These are phyloP conservation scores for Bombus fervidus DNA, from an alignment of 1,140 invertebrate genomes.

Conservation along the genomic window DNA sequence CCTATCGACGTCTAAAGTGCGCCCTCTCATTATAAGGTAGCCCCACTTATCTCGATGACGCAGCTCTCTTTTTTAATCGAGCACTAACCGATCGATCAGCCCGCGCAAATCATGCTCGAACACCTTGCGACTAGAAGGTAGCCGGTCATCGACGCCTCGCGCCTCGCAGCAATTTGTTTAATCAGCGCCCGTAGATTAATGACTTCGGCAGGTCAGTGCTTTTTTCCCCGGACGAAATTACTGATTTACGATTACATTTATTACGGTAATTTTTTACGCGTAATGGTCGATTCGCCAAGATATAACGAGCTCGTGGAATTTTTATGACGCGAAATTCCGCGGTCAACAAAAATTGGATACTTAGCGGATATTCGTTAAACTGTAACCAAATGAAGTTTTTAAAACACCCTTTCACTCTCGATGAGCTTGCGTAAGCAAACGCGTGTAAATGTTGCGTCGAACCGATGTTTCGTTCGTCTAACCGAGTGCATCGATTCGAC, in stretches of 20 bases:
- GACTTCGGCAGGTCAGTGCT: conserved; percentile 11
- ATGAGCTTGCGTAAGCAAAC: neutral
- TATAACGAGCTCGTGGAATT: conserved; percentile 19
- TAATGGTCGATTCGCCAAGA: conserved; percentile 10
- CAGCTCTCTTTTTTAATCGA: conserved; percentile 60
- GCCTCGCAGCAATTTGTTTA: conserved; percentile 53
- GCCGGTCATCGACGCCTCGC: conserved; percentile 25
- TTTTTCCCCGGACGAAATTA: conserved; percentile 19
- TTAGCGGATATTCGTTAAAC: neutral
- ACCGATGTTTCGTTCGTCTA: neutral
- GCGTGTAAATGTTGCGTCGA: neutral
- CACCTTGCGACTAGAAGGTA: conserved; percentile 55
- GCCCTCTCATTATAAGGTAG: conserved; percentile 66
- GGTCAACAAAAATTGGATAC: neutral
- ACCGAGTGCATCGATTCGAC: neutral
- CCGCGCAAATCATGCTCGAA: conserved; percentile 48
- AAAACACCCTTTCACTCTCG: neutral
- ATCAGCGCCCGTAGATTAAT: conserved; percentile 54
- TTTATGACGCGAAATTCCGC: conserved; percentile 3
- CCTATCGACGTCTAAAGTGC: conserved; percentile 47
- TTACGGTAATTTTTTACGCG: conserved; percentile 22
- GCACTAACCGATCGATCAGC: conserved; percentile 59
- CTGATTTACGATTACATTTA: conserved; percentile 55
- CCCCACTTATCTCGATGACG: conserved; percentile 65
- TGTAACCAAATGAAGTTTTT: conserved; percentile 23